Evolutionary conservation across 2,113 vertebrate genomes (phyloP), one percentile per base, ranked within the genome.

Genomic region (Xyliphius kryptos): DNA sequence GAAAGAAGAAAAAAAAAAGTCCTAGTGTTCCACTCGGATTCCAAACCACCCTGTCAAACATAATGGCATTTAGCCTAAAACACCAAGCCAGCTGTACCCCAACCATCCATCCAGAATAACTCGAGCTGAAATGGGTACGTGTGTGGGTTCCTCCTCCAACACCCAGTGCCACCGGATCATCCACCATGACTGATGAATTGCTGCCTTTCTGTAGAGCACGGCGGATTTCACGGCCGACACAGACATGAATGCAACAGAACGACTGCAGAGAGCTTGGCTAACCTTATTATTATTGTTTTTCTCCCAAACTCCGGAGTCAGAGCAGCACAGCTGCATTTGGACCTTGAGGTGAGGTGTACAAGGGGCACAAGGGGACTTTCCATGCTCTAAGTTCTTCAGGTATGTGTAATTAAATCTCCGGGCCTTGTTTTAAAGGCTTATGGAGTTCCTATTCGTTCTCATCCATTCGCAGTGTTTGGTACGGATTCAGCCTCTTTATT

Each of bases 351-450:
- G 56, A 51, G 37, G 65, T 55, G 50, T 44, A 14, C 56, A 13
- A 19, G 11, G 37, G 55, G 51, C 19, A 16, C 56, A 8, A 43
- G 49, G 79, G 74, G 0, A 66, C 77, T 85, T 87, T 87, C 86
- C 83, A 87, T 86, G 76, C 73, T 69, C 76, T 84, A 75, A 82
- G 80, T 69, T 78, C 75, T 77, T 74, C 81, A 86, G 82, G 84
- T 85, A 84, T 85, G 82, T 79, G 82, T 81, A 82, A 85, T 78
- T 71, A 85, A 86, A 83, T 79, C 79, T 77, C 10, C 59, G 51
- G n/a, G 66, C 67, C 72, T 67, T 84, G 80, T 84, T 85, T 85
- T 79, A 66, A 82, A 78, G 83, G 77, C 77, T 72, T 71, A 72
- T 55, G 73, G 80, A 83, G 81, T 82, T n/a, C 74, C 78, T 74